Conservation (phyloP, 2,797 vertebrate species). For the Gymnoscopelus braueri region DNA sequence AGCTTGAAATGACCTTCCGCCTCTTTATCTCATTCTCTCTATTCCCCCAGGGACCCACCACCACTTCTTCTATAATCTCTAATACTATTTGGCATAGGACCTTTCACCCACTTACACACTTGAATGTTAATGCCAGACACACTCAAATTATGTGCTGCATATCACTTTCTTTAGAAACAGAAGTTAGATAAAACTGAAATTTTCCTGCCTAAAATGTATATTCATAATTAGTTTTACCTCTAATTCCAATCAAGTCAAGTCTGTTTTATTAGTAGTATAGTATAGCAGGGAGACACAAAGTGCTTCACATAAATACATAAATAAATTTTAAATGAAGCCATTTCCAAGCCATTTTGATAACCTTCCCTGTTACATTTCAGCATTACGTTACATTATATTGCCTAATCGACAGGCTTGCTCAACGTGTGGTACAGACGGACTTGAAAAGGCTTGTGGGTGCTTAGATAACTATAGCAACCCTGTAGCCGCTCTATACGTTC, state of each 20-base stretch:
- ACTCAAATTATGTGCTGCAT: too few relatives aligned
- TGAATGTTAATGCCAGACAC: neutral
- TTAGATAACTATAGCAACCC: constrained; percentile 18
- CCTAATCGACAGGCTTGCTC: too few relatives aligned
- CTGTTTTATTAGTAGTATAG: constrained; percentile 7
- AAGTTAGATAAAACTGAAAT: too few relatives aligned
- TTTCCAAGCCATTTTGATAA: too few relatives aligned
- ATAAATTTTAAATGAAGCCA: neutral
- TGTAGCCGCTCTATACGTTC: constrained; percentile 2
- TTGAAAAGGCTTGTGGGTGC: neutral
- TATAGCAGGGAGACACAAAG: constrained; percentile 18
- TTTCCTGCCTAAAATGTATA: too few relatives aligned
- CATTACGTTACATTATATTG: neutral
- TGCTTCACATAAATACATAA: constrained; percentile 4
- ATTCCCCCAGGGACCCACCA: constrained; percentile 1
- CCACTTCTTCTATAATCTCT: neutral
- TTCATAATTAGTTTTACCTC: too few relatives aligned
- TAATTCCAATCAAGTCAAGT: neutral
- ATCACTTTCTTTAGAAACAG: too few relatives aligned
- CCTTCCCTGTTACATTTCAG: neutral
- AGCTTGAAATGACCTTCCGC: constrained; percentile 38
- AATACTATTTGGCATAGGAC: constrained; percentile 42
- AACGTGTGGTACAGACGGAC: neutral
- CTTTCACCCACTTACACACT: constrained; percentile 71
- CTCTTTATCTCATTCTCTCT: neutral